Base-by-base conservation (phyloP, 92 coral and sea anemone genomes). In the Porites cylindrica region DNA sequence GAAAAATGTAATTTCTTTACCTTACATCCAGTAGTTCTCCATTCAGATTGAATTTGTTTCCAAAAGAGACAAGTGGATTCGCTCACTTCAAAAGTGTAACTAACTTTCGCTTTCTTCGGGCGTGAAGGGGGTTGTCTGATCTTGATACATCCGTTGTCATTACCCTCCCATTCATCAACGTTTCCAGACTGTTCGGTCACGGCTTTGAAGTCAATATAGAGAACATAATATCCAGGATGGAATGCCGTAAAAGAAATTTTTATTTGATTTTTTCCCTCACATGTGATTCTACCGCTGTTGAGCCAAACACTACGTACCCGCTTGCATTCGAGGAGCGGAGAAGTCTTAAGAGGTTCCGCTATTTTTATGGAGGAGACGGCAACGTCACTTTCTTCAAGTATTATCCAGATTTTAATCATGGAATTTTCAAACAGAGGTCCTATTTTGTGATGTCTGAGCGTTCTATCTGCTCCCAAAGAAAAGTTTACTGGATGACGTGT, bases 1-100 rank as follows among this genome's bases (percentile, higher is more conserved):
- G 32, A 26, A 26, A 1, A 26, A 26, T 1, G 1, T 26, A 26
- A 26, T 26, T 26, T 26, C 32, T 26, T 69, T 23, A 24, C 73
- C 73, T 38, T 69, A 13, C 73, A 69, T 17, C 73, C 73, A 24
- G 73, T 21, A 20, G 52, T 69, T 69, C 29, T 69, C 73, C 73
- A 69, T 14, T 26, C 17, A 9, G 43, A 69, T 69, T 26, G 16
- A 23, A 3, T 23, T 69, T 47, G 8, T 9, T 69, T n/a, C 73
- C 73, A 69, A 51, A 69, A 69, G 21, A 69, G 50, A 24, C 70
- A 66, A 66, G 70, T 24, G 10, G 70, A 66, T 24, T 66, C 70
- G 29, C 70, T 66, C 29, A 69, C 73, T 69, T 12, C 13, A 17
- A 20, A 26, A 5, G 47, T 69, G 73, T 61, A 61, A 19, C 18